A percentile compares a stretch with the other conserved stretches of the same genome.
phyloP scores from a whole-genome alignment of 2,888 invertebrate species.

The Fissipunctia ypsillon region DNA sequence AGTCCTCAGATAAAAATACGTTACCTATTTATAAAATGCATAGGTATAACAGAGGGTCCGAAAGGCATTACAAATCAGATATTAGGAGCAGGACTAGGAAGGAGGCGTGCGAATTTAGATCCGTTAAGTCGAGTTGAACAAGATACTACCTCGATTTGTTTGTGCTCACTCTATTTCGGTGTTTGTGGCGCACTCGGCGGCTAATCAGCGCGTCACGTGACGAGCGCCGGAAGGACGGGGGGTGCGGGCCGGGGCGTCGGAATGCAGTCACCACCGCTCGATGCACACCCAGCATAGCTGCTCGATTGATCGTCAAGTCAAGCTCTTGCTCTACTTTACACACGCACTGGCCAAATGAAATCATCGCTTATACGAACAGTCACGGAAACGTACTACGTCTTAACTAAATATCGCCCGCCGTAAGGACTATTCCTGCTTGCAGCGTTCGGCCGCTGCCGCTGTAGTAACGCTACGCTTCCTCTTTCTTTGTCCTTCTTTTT shows the following conservation, averaged over 20 bases:
- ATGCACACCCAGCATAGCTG: constrained; percentile 81
- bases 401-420: too few species aligned
- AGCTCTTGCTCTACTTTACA: constrained; percentile 66
- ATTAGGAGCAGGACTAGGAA: constrained; percentile 56
- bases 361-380: too few species aligned
- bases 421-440: too few species aligned
- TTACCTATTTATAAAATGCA: neutral
- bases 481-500: too few species aligned
- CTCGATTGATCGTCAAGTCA: constrained; percentile 83
- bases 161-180: constrained; percentile 89
- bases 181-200: constrained; percentile 88
- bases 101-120: constrained; percentile 80
- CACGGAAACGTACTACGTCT: too few species aligned
- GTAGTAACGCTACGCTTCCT: too few species aligned
- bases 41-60: neutral
- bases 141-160: constrained; percentile 71
- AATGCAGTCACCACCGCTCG: constrained; percentile 89
- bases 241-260: constrained; percentile 81
- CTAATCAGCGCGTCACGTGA: constrained; percentile 90
- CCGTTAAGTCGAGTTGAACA: constrained; percentile 73
- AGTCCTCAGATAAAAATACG: neutral
- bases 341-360: constrained; percentile 58
- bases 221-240: constrained; percentile 88
- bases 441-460: too few species aligned
- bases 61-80: neutral